These are phyloP conservation scores for Phalacrocorax brasilianus DNA, from an alignment of 2,113 vertebrate species.

Conservation along the genomic window DNA sequence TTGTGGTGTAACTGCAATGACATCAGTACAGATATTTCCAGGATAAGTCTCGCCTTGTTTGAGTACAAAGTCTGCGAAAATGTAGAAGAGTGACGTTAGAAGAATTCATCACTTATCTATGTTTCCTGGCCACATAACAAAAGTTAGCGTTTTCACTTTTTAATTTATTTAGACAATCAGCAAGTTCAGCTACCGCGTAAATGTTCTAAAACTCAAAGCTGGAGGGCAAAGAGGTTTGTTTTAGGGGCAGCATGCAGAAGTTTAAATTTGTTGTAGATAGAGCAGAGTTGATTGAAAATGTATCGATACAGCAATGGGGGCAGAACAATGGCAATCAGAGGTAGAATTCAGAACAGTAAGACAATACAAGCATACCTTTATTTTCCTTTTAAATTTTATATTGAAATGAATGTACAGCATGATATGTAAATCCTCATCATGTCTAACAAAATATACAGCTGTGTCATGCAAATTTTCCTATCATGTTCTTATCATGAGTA, in stretches of 20 bases:
- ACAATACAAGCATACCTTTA: background rate
- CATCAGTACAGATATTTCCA: background rate
- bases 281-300: background rate
- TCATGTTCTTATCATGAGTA: background rate
- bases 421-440: background rate
- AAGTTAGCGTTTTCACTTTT: background rate
- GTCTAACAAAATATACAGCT: background rate
- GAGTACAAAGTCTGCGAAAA: background rate
- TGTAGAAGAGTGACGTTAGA: background rate
- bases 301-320: background rate
- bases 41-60: background rate
- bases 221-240: background rate
- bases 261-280: background rate
- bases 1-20: background rate
- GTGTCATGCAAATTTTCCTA: background rate
- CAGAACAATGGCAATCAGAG: background rate
- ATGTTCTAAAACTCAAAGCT: background rate
- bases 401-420: background rate
- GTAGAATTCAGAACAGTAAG: background rate
- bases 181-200: background rate
- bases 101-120: background rate
- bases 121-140: background rate
- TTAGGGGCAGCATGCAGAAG: background rate
- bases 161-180: background rate
- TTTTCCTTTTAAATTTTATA: background rate